These are phyloP conservation scores for Phylloscopus trochilus DNA, from an alignment of 2,113 vertebrate species.

Conservation along the genomic window DNA sequence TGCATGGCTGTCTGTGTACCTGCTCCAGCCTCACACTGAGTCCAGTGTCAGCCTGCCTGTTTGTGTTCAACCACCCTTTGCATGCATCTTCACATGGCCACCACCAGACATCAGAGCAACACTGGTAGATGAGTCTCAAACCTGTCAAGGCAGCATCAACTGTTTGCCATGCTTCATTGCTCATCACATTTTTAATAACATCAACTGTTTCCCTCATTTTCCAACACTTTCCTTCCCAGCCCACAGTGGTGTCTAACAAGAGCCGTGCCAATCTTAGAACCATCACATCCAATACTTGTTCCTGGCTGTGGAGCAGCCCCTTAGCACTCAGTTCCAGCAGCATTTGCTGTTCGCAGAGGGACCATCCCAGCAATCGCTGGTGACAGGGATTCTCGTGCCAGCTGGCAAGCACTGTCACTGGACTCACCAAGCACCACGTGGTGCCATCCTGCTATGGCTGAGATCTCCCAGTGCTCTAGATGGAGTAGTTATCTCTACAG, in stretches of 20 bases:
- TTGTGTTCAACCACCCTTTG: background rate
- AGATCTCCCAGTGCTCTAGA: conserved; percentile 2
- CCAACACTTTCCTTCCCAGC: background rate
- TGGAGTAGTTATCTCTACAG: conserved; percentile 26
- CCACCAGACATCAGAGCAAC: background rate
- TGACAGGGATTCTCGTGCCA: background rate
- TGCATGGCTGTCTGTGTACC: background rate
- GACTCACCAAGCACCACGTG: background rate
- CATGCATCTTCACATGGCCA: background rate
- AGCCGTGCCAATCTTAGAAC: background rate
- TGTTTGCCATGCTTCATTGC: background rate
- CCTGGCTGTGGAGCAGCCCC: background rate
- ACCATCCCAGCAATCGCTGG: background rate
- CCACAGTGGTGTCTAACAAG: background rate
- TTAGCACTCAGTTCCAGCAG: background rate
- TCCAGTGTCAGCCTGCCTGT: background rate
- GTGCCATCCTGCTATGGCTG: background rate
- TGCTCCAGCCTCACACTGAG: background rate
- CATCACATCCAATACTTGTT: background rate
- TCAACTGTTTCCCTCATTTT: background rate
- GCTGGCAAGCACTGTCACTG: background rate
- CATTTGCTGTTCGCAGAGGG: background rate
- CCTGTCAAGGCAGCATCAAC: background rate
- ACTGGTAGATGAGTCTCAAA: background rate
- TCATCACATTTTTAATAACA: background rate